These are phyloP conservation scores for Phenganax marumi DNA, from an alignment of 92 coral and sea anemone species.

Conservation along the genomic window DNA sequence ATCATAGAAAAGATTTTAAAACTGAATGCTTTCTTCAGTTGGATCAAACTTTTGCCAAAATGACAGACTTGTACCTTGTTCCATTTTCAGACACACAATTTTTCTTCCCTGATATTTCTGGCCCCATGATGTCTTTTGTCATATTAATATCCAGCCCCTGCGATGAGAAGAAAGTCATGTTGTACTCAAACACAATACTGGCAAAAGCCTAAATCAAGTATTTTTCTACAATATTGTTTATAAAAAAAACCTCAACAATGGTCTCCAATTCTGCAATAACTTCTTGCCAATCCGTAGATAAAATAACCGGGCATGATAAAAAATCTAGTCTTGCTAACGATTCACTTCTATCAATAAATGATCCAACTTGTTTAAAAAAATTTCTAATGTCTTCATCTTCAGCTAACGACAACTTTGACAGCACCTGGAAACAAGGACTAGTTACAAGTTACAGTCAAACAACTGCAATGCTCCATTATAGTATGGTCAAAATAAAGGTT, in stretches of 20 bases:
- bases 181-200: neutral
- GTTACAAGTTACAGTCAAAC: neutral
- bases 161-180: neutral
- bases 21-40: neutral
- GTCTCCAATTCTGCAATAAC: constrained; percentile 70
- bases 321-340: constrained; percentile 83
- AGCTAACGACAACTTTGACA: constrained; percentile 68
- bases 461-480: neutral
- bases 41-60: neutral
- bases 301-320: constrained; percentile 82
- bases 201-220: neutral
- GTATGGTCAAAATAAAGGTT: neutral
- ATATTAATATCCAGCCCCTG: constrained; percentile 69
- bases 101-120: constrained; percentile 67
- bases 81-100: constrained; percentile 59
- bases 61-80: constrained; percentile 54
- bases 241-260: constrained; percentile 53
- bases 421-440: constrained; percentile 54
- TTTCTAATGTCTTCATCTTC: constrained; percentile 77
- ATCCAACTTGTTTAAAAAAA: constrained; percentile 74
- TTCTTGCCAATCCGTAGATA: constrained; percentile 70
- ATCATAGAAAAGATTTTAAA: neutral
- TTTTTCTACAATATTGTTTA: neutral
- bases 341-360: constrained; percentile 72
- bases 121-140: constrained; percentile 90